A percentile compares a stretch with the other conserved stretches of the same genome.
phyloP scores from a whole-genome alignment of 2,888 invertebrate genomes.

The Eristalis intricaria region DNA sequence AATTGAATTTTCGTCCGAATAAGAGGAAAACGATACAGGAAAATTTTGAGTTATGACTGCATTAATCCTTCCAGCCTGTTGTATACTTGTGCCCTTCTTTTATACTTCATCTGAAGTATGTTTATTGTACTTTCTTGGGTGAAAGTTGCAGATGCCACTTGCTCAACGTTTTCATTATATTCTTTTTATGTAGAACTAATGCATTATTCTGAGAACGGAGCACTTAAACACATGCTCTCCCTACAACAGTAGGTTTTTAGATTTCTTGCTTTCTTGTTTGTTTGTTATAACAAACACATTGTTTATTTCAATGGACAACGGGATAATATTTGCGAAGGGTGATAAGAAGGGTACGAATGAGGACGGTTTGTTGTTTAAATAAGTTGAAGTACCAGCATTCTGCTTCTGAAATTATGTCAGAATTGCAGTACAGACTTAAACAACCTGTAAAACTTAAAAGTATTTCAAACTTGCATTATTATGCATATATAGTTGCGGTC shows the following conservation, averaged over 20 bases:
- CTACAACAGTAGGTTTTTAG: conserved; percentile 36
- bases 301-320: conserved; percentile 46
- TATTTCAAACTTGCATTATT: conserved; percentile 11
- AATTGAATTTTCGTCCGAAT: conserved; percentile 44
- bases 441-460: not conserved
- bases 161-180: conserved; percentile 55
- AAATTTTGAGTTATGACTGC: conserved; percentile 29
- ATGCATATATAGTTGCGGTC: not conserved
- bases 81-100: conserved; percentile 44
- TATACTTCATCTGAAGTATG: conserved; percentile 33
- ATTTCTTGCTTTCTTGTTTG: conserved; percentile 33
- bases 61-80: conserved; percentile 47
- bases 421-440: not conserved
- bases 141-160: conserved; percentile 64
- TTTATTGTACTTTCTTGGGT: conserved; percentile 53
- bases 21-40: conserved; percentile 22
- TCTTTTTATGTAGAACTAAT: conserved; percentile 55
- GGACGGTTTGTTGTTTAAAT: conserved; percentile 34
- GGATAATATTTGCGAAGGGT: conserved; percentile 39
- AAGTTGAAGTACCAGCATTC: conserved; percentile 32
- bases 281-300: conserved; percentile 56
- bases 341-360: conserved; percentile 3
- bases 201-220: conserved; percentile 61
- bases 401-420: conserved; percentile 40
- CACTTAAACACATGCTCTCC: conserved; percentile 64